A percentile compares a stretch with the other conserved stretches of the same genome.
These are phyloP conservation scores for Caloenas nicobarica DNA, from an alignment of 2,113 vertebrate genomes.

Conservation along the genomic window DNA sequence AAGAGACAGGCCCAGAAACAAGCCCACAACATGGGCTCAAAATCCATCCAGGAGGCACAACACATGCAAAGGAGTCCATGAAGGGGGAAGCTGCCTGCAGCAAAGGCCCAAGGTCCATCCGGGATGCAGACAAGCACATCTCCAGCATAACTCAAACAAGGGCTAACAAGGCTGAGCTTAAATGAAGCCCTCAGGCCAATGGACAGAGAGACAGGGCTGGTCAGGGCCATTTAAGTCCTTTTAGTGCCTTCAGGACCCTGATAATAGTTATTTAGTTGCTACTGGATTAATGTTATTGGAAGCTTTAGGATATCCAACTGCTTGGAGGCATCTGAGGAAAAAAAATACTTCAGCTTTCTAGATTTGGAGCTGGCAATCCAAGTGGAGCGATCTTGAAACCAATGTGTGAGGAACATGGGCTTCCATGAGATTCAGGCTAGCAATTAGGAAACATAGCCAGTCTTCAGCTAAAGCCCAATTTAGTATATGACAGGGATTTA, in stretches of 20 bases:
- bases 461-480: not conserved
- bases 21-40: fast-evolving
- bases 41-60: not conserved
- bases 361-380: not conserved
- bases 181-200: not conserved
- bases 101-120: fast-evolving
- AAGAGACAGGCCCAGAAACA: not conserved
- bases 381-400: not conserved
- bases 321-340: not conserved
- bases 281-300: not conserved
- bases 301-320: not conserved
- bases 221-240: not conserved
- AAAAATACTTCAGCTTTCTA: not conserved
- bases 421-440: not conserved
- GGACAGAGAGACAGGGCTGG: not conserved
- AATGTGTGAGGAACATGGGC: not conserved
- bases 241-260: not conserved
- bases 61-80: fast-evolving
- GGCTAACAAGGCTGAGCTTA: fast-evolving
- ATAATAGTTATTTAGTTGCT: not conserved
- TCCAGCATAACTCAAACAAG: fast-evolving
- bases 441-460: not conserved
- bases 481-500: not conserved
- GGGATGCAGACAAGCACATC: fast-evolving
- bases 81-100: not conserved